Evolutionary conservation across 2,113 vertebrate species (phyloP).

Genomic region (Campylomormyrus numenius): DNA sequence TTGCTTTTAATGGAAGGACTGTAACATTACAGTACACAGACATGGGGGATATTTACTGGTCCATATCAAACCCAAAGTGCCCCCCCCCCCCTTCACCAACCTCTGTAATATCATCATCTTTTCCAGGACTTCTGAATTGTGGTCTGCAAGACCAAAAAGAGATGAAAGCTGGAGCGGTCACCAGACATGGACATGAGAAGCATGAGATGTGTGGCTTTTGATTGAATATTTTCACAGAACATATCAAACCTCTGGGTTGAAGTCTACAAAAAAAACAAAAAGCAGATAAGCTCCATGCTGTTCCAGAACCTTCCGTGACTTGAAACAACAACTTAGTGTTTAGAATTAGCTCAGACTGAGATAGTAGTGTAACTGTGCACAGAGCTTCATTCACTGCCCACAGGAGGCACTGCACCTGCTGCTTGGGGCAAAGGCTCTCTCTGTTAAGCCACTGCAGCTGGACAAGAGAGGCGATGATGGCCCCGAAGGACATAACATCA

Average conservation of each 20-base stretch:
- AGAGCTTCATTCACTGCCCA: neutral
- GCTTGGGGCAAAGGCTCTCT: neutral
- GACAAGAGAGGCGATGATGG: neutral
- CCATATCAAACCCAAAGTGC: neutral
- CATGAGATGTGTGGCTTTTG: neutral
- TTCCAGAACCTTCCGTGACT: neutral
- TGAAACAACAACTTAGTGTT: neutral
- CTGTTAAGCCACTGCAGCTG: neutral
- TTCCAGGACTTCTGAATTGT: conserved; percentile 33
- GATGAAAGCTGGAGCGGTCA: conserved; percentile 40
- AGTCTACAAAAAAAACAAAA: neutral
- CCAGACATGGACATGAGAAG: conserved; percentile 25
- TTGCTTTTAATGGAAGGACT: neutral
- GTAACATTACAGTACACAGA: neutral
- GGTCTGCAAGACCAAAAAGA: conserved; percentile 33
- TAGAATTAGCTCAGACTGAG: neutral
- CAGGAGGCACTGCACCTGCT: neutral
- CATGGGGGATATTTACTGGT: neutral
- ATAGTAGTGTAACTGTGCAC: neutral
- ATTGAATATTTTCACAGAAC: neutral
- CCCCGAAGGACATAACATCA: neutral
- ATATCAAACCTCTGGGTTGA: neutral
- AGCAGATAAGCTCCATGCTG: neutral
- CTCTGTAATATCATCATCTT: conserved; percentile 29
- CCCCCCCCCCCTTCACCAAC: neutral